Conservation (phyloP, 2,113 vertebrate species). For the Platysternon megacephalum region DNA sequence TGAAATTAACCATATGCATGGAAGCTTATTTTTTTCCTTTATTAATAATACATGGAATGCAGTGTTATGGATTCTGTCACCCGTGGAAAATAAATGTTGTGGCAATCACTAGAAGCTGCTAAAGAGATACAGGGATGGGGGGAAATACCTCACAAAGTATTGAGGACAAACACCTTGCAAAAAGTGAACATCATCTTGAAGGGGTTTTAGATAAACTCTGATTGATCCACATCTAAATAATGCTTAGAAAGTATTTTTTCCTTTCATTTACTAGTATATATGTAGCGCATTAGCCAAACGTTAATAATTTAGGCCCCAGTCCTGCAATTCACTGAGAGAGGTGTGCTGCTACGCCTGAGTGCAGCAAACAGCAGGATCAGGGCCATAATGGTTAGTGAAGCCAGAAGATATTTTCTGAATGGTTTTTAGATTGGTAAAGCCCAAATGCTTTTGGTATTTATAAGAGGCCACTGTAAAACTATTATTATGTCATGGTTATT, state of each 20-base stretch:
- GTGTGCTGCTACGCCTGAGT: background rate
- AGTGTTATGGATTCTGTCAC: background rate
- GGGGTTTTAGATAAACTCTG: background rate
- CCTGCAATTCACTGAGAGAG: conserved; percentile 11
- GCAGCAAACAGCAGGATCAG: background rate
- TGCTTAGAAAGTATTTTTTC: background rate
- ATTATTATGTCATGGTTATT: conserved; percentile 26
- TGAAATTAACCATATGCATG: conserved; percentile 2
- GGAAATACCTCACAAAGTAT: background rate
- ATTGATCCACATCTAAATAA: background rate
- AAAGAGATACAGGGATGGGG: background rate
- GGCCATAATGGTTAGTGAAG: background rate
- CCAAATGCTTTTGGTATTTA: conserved; percentile 7
- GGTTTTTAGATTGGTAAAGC: background rate
- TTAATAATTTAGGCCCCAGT: background rate
- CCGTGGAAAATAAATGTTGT: background rate
- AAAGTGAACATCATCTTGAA: background rate
- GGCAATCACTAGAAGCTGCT: background rate
- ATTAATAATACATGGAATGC: background rate
- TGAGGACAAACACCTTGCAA: background rate
- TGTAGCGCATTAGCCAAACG: background rate
- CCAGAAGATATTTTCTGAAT: background rate
- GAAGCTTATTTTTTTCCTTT: conserved; percentile 21
- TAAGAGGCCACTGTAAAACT: conserved; percentile 10
- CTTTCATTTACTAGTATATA: background rate